Evolutionary conservation across 1,140 invertebrate genomes (phyloP), one percentile per base, ranked within the genome.

Genomic region (Tetramorium parvispinum): DNA sequence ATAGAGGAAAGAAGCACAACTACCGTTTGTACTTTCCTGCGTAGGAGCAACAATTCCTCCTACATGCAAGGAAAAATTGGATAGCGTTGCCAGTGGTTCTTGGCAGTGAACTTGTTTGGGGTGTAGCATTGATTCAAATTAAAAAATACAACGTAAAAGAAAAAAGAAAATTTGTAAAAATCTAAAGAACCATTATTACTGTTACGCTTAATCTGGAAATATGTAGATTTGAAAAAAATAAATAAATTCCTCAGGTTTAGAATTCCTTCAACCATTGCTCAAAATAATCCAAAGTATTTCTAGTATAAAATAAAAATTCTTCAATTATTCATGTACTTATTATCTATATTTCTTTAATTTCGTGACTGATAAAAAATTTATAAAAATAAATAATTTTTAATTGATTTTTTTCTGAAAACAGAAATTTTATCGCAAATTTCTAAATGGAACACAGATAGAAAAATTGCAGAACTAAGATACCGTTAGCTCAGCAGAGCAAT

Each of bases 21-120:
- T 91, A 91, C 89, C 86, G 86, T 90, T 88, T 76, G 65, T 86
- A 82, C 65, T 63, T 82, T 51, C 43, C 27, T 65, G 61, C 89
- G 86, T 90, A 88, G 89, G 83, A 88, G 76, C 78, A 32, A 85
- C 73, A 68, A 76, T 53, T 81, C 49, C 59, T 77, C 65, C 49
- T 61, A 49, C 55, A 55, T 13, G 51, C 16, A 37, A 10, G 65
- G 16, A 85, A 78, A 85, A 87, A 63, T 53, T 86, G 59, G 82
- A 83, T 59, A 65, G 13, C 61, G 59, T 37, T 4, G 85, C 70
- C 57, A 63, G 66, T 88, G 85, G 70, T 89, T 90, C 90, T 90
- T 92, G 91, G 77, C 88, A 91, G 86, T 92, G 90, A 92, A 91
- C 88, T 90, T 75, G 83, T 91, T 86, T 89, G 57, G 57, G 21